A percentile compares a stretch with the other conserved stretches of the same genome.
Evolutionary conservation across 1,140 invertebrate genomes (phyloP).

Genomic region (Galleria mellonella): DNA sequence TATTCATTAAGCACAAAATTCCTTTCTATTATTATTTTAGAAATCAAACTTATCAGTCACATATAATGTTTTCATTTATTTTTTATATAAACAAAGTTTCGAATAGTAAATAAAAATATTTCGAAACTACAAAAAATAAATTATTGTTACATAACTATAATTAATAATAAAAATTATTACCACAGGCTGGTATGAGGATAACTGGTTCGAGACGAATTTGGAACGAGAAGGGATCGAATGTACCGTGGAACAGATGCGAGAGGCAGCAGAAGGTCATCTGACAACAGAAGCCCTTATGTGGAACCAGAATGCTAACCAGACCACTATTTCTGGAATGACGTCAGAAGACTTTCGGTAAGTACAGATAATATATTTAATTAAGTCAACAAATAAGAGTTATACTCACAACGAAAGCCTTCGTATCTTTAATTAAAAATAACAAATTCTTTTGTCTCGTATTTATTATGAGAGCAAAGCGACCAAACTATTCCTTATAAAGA

Average conservation of each 20-base stretch:
- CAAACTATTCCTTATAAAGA: neutral
- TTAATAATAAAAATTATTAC: neutral
- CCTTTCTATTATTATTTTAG: too few species aligned
- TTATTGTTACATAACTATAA: neutral
- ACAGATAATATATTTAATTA: neutral
- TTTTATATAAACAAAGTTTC: too few species aligned
- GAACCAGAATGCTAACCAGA: constrained; percentile 92
- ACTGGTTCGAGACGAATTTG: constrained; percentile 96
- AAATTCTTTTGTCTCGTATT: too few species aligned
- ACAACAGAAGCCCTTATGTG: constrained; percentile 99
- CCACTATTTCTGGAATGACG: constrained; percentile 95
- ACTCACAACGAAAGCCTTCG: too few species aligned
- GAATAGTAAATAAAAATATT: too few species aligned
- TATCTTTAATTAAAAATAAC: too few species aligned
- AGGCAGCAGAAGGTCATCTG: constrained; percentile 96
- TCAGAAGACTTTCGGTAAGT: constrained; percentile 81
- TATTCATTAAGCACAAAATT: too few species aligned
- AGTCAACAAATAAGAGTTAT: too few species aligned
- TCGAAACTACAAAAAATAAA: too few species aligned
- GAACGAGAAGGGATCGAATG: constrained; percentile 94
- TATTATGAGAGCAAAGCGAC: neutral
- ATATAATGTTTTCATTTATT: too few species aligned
- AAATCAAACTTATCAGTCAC: too few species aligned
- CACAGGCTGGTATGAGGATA: constrained; percentile 97
- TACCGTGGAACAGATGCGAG: constrained; percentile 92